A percentile compares a stretch with the other conserved stretches of the same genome.
These are phyloP conservation scores for Lophotis ruficrista DNA, from an alignment of 2,113 vertebrate species.

Conservation along the genomic window DNA sequence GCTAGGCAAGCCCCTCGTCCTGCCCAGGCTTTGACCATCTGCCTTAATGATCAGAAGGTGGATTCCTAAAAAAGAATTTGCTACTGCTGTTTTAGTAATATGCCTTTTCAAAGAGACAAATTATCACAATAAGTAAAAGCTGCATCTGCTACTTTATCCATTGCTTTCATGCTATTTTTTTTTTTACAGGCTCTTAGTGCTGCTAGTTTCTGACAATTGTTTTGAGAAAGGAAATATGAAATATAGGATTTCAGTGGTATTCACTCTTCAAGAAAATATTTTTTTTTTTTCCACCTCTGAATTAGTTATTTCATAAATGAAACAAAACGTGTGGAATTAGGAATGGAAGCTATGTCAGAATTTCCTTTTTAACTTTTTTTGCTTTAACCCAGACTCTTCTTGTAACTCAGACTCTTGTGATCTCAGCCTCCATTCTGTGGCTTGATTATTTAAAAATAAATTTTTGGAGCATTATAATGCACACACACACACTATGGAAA, in stretches of 20 bases:
- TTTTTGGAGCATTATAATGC: not conserved
- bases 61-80: not conserved
- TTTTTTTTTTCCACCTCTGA: not conserved
- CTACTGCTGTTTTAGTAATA: not conserved
- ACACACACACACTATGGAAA: not conserved
- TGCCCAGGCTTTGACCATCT: not conserved
- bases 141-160: not conserved
- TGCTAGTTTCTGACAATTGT: not conserved
- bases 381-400: not conserved
- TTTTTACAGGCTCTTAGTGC: not conserved
- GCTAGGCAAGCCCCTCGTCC: not conserved
- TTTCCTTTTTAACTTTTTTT: constrained; percentile 2
- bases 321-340: not conserved
- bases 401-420: not conserved
- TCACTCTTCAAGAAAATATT: not conserved
- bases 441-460: constrained; percentile 22
- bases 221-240: not conserved
- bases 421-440: not conserved
- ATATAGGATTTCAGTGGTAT: not conserved
- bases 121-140: not conserved
- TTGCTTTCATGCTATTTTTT: not conserved
- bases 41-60: not conserved
- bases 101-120: not conserved
- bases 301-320: not conserved
- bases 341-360: not conserved